These are phyloP conservation scores for Drosophila triauraria DNA, from an alignment of 1,140 invertebrate genomes.

Conservation along the genomic window DNA sequence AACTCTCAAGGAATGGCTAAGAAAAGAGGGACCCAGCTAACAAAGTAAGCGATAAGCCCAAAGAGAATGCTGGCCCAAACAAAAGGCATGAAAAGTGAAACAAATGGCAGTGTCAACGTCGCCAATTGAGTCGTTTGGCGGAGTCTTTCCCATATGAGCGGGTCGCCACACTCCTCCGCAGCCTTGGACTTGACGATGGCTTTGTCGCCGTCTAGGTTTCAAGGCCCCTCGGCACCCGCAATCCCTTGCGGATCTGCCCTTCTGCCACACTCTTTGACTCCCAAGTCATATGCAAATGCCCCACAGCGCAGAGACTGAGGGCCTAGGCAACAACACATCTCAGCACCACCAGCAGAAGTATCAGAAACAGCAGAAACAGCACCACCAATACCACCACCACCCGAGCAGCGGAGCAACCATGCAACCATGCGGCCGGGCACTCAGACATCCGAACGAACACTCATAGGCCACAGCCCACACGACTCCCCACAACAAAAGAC, in stretches of 20 bases:
- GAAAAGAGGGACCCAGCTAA: slow-evolving; percentile 20
- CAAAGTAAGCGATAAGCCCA: slow-evolving; percentile 46
- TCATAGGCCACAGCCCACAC: slow-evolving; percentile 38
- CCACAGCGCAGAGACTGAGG: slow-evolving; percentile 50
- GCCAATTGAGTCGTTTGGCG: slow-evolving; percentile 62
- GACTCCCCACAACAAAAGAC: slow-evolving; percentile 15
- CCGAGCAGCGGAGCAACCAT: neutral
- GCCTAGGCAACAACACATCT: slow-evolving; percentile 34
- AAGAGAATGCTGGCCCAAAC: slow-evolving; percentile 47
- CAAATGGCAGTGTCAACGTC: slow-evolving; percentile 69
- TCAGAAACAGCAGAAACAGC: slow-evolving; percentile 20
- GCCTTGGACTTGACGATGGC: slow-evolving; percentile 74
- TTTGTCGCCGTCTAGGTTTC: slow-evolving; percentile 71
- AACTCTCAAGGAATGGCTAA: no score
- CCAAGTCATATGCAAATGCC: slow-evolving; percentile 64
- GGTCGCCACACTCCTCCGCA: slow-evolving; percentile 5
- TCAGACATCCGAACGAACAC: slow-evolving; percentile 25
- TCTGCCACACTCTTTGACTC: neutral
- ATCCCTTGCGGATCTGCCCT: neutral
- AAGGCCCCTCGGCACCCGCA: slow-evolving; percentile 51
- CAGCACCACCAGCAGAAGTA: slow-evolving; percentile 37
- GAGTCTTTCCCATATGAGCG: slow-evolving; percentile 9
- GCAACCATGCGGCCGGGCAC: slow-evolving; percentile 20
- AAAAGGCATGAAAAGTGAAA: slow-evolving; percentile 67
- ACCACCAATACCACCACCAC: slow-evolving; percentile 18